Conservation (phyloP, 2,797 vertebrate genomes). For the Erethizon dorsatum region DNA sequence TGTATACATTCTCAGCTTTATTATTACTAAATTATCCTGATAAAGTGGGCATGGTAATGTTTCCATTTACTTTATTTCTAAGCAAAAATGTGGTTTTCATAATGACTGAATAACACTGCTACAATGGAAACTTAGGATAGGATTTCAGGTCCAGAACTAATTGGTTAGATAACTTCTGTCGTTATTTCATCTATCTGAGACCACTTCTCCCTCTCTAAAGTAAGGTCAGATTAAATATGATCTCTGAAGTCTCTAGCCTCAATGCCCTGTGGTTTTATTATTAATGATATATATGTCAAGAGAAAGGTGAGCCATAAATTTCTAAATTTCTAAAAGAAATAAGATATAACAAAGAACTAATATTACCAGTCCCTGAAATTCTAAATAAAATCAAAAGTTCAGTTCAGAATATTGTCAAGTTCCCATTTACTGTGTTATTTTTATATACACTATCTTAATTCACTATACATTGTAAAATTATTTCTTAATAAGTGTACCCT, state of each 20-base stretch:
- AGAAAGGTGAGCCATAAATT: background rate
- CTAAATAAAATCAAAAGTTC: conserved; percentile 51
- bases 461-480: conserved; percentile 27
- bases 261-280: conserved; percentile 50
- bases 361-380: conserved; percentile 18
- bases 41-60: background rate
- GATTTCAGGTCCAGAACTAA: conserved; percentile 22
- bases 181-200: conserved; percentile 22
- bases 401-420: background rate
- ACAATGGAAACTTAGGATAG: conserved; percentile 22
- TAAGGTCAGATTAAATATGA: background rate
- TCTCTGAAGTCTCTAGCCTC: conserved; percentile 30
- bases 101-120: background rate
- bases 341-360: conserved; percentile 42
- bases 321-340: conserved; percentile 64
- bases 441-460: conserved; percentile 4
- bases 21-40: conserved; percentile 21
- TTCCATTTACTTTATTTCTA: conserved; percentile 54
- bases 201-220: conserved; percentile 19
- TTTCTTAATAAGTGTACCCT: background rate
- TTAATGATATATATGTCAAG: background rate
- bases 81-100: conserved; percentile 40
- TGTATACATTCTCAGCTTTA: conserved; percentile 5
- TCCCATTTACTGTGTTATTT: conserved; percentile 6
- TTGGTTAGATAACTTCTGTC: background rate